Evolutionary conservation across 1,140 invertebrate genomes (phyloP).

Genomic region (Panagrolaimus sp.): DNA sequence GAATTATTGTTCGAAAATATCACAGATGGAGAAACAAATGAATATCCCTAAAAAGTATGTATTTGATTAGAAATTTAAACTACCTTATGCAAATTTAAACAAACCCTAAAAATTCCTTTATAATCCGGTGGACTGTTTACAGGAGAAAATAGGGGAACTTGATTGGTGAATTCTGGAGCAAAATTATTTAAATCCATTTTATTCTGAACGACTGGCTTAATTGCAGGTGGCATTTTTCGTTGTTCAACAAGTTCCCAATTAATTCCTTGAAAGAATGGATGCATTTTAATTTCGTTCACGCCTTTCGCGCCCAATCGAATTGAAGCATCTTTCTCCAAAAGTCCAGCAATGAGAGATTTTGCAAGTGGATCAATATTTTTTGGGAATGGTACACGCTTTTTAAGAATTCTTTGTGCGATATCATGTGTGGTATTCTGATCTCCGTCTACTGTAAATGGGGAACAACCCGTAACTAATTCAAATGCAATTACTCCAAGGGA

Average conservation of each 20-base stretch:
- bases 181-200: slow-evolving; percentile 85
- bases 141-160: slow-evolving; percentile 81
- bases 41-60: slow-evolving; percentile 71
- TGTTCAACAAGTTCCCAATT: slow-evolving; percentile 73
- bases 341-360: slow-evolving; percentile 69
- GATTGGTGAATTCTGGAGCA: slow-evolving; percentile 86
- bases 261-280: slow-evolving; percentile 74
- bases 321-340: slow-evolving; percentile 70
- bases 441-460: slow-evolving; percentile 91
- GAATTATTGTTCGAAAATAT: slow-evolving; percentile 75
- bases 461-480: slow-evolving; percentile 89
- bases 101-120: slow-evolving; percentile 77
- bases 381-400: slow-evolving; percentile 78
- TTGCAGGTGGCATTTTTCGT: slow-evolving; percentile 73
- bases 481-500: slow-evolving; percentile 74
- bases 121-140: slow-evolving; percentile 71
- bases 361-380: slow-evolving; percentile 67
- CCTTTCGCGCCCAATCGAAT: slow-evolving; percentile 76
- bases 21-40: slow-evolving; percentile 86
- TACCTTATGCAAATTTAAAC: slow-evolving; percentile 15
- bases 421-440: slow-evolving; percentile 84
- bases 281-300: slow-evolving; percentile 77
- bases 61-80: slow-evolving; percentile 24
- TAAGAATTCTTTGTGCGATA: slow-evolving; percentile 81
- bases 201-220: slow-evolving; percentile 73